A percentile compares a stretch with the other conserved stretches of the same genome.
Evolutionary conservation across 2,888 invertebrate species (phyloP).

Genomic region (Chrysodeixis includens): DNA sequence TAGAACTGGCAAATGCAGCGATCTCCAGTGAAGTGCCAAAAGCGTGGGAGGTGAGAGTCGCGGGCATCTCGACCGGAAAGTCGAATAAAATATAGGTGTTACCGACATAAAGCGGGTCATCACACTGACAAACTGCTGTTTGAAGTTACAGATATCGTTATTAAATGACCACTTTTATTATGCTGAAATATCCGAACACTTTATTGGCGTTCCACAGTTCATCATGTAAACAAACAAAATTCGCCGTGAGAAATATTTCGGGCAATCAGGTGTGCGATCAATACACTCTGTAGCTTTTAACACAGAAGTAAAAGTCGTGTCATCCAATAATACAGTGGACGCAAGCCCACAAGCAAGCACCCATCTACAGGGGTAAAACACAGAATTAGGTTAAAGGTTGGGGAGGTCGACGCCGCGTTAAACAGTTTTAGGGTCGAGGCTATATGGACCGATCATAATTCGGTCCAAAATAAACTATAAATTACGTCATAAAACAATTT

Average conservation of each 20-base stretch:
- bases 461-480: slow-evolving; percentile 73
- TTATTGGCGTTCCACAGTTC: slow-evolving; percentile 38
- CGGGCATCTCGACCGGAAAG: slow-evolving; percentile 66
- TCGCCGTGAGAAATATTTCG: slow-evolving; percentile 60
- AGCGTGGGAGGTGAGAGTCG: slow-evolving; percentile 78
- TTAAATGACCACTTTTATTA: slow-evolving; percentile 32
- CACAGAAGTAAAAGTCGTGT: slow-evolving; percentile 61
- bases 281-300: slow-evolving; percentile 41
- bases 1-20: slow-evolving; percentile 82
- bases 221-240: slow-evolving; percentile 57
- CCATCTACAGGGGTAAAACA: slow-evolving; percentile 74
- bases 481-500: slow-evolving; percentile 69
- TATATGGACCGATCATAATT: slow-evolving; percentile 77
- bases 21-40: slow-evolving; percentile 81
- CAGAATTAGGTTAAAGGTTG: slow-evolving; percentile 82
- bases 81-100: slow-evolving; percentile 60
- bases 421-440: slow-evolving; percentile 76
- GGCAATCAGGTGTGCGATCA: slow-evolving; percentile 50
- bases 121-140: slow-evolving; percentile 38
- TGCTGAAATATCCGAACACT: slow-evolving; percentile 22
- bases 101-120: slow-evolving; percentile 43
- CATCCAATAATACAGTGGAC: slow-evolving; percentile 77
- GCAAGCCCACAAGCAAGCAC: slow-evolving; percentile 59
- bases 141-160: slow-evolving; percentile 27
- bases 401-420: slow-evolving; percentile 72